Base-by-base conservation (phyloP, 2,113 vertebrate genomes). In the Sarotherodon lohbergeri region DNA sequence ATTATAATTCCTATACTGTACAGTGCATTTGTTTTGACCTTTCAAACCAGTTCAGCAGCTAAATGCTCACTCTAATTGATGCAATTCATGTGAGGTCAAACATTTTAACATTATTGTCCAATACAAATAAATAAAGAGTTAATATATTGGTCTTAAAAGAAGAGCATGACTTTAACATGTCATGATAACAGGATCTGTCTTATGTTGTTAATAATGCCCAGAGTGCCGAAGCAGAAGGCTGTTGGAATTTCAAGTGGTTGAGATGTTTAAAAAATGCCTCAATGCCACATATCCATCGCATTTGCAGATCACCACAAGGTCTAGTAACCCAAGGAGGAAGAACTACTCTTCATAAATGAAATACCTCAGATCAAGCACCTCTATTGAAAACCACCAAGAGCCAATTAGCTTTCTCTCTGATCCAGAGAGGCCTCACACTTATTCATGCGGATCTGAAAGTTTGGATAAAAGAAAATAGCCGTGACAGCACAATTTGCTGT, bases 301-400 rank as follows among this genome's bases (percentile, higher is more conserved):
- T 82, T 83, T 13, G 6, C 68, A 55, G 68, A 89, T 92, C 50
- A 66, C 52, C 24, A 46, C 1, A 29, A 19, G 12, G 39, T 91
- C 36, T 81, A 36, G 39, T 55, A 61, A 84, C 34, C 83, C 66
- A 56, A 85, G 79, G 52, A 91, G 50, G 54, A 88, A 87, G 83
- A 88, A 88, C 43, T 66, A 7, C 22, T 57, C n/a, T 46, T 90
- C 82, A 93, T 93, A 88, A 92, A 95, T 95, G 91, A 94, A 93
- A 92, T 55, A 12, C n/a, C 54, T 57, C 29, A 84, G 82, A 86
- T 50, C 73, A 90, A 84, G 61, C 84, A 80, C 81, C 36, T 81
- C 81, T 92, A 87, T 81, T 27, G 68, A 84, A 93, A 86, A 76
- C 55, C 41, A 68, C 86, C 55, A 73, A 89, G 80, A 90, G 82